phyloP scores from a whole-genome alignment of 1,140 invertebrate species.

The Tetramorium parvispinum region DNA sequence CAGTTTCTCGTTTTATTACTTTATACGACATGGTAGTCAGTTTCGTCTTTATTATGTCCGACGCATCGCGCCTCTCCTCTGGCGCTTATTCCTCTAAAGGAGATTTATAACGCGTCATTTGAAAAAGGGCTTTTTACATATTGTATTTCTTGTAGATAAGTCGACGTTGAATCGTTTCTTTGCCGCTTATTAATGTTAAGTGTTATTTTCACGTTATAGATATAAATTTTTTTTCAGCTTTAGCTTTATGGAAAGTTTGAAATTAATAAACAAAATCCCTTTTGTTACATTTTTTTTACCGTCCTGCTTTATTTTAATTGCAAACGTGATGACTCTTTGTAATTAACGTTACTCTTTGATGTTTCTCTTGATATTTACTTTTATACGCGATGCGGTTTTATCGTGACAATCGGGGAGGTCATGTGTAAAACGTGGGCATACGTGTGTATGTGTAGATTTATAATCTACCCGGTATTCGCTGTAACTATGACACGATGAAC shows the following conservation, averaged over 20 bases:
- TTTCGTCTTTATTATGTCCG: constrained; percentile 58
- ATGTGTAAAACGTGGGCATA: neutral
- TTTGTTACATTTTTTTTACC: neutral
- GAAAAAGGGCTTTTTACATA: neutral
- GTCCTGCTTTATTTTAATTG: neutral
- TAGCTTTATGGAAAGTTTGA: neutral
- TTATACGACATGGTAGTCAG: constrained; percentile 74
- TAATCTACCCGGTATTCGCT: constrained; percentile 61
- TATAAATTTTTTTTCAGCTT: neutral
- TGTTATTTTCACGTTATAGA: neutral
- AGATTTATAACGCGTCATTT: constrained; percentile 7
- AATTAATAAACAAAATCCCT: neutral
- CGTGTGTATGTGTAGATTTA: constrained; percentile 49
- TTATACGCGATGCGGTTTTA: neutral
- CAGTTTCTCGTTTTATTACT: constrained; percentile 75
- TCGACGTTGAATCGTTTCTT: neutral
- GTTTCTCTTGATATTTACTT: constrained; percentile 10
- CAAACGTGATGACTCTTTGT: neutral
- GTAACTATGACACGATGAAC: constrained; percentile 65
- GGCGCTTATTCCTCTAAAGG: constrained; percentile 3
- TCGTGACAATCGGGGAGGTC: neutral
- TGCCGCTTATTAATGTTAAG: too few species aligned
- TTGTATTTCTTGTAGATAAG: neutral
- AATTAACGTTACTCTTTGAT: neutral
- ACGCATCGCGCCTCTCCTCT: constrained; percentile 7